Base-by-base conservation (phyloP, 2,113 vertebrate species). In the Tragulus kanchil region DNA sequence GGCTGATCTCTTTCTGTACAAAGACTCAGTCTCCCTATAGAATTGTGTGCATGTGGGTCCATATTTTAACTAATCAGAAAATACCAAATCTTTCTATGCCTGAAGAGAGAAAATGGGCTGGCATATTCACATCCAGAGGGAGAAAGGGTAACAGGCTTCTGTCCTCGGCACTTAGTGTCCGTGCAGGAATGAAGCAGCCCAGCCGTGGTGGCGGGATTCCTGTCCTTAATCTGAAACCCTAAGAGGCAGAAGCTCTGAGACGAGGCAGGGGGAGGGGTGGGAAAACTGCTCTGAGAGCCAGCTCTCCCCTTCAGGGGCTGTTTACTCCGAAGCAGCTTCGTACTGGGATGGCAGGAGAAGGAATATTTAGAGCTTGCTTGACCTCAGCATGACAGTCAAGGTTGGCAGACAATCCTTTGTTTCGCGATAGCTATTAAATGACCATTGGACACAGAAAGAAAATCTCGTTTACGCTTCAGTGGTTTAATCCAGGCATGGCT, bases 351-450 rank as follows among this genome's bases (percentile, higher is more conserved):
- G n/a, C 71, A 56, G 85, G 79, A 90, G 50, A 73, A 79, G 36
- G 69, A 82, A 23, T 45, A 93, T 73, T 97, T 97, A 95, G 89
- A 92, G 89, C 28, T 82, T 14, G 71, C 84, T 64, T 98, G 98
- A 98, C 97, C 98, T 98, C 95, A 86, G 64, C 65, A 42, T 50
- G 90, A 93, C 69, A 98, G 65, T 96, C 96, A 97, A 98, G 93
- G 94, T 81, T 98, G 93, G 93, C 95, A 96, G 86, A 97, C 88
- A 85, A 89, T 94, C 96, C 95, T 94, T 81, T 59, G 23, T 96
- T 98, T 98, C 87, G 85, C 81, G 95, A 96, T 48, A 95, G 94
- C 73, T 97, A 96, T 97, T 61, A 95, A 95, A 88, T 5, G 56
- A 52, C 82, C 85, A 88, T 61, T 50, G 17, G 50, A 97, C 65